Evolutionary conservation across 2,113 vertebrate genomes (phyloP).

Genomic region (Neotoma lepida): DNA sequence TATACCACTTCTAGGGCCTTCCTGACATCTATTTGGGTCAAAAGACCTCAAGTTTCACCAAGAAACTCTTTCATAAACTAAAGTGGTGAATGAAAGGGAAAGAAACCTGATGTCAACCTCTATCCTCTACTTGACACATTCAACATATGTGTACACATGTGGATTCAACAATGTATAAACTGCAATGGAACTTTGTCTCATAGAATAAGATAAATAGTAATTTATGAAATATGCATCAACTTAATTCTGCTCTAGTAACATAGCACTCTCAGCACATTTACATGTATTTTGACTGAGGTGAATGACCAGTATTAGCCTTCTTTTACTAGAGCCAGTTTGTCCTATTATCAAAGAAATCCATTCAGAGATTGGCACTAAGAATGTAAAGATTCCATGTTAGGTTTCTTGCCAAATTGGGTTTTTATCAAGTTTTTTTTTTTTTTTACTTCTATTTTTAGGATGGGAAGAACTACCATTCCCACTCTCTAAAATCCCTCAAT

Average conservation of each 20-base stretch:
- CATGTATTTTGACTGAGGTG: neutral
- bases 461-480: neutral
- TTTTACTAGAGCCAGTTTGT: neutral
- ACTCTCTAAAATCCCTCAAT: neutral
- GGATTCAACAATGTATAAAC: neutral
- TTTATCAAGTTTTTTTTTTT: neutral
- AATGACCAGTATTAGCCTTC: neutral
- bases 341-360: neutral
- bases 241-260: neutral
- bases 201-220: neutral
- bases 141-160: neutral
- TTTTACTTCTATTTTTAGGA: neutral
- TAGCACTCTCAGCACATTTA: neutral
- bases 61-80: neutral
- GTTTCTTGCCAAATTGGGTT: neutral
- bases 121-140: neutral
- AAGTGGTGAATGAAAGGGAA: neutral
- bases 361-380: neutral
- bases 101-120: neutral
- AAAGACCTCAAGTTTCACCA: neutral
- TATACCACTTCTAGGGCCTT: accelerated
- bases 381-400: neutral
- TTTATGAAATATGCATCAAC: neutral
- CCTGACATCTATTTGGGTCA: accelerated
- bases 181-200: neutral